Percentiles rank a stretch among this genome's conserved stretches.
Conservation (phyloP, 1,140 invertebrate species). For the Mizuhopecten yessoensis region DNA sequence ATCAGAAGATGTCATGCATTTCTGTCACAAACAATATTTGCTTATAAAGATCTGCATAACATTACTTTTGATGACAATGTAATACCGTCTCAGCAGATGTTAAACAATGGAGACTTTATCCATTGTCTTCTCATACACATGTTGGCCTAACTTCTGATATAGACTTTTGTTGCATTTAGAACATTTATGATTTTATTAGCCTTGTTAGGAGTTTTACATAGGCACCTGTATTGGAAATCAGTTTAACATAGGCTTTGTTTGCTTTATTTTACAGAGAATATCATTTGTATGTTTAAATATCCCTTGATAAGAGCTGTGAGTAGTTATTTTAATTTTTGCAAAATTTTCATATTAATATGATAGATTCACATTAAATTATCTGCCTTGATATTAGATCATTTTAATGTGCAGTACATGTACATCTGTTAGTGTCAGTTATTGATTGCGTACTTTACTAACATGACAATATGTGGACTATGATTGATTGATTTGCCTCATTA, state of each 20-base stretch:
- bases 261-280: background rate
- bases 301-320: background rate
- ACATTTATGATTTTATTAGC: background rate
- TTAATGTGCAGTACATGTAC: background rate
- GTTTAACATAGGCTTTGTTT: background rate
- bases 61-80: too few species aligned
- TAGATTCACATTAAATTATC: background rate
- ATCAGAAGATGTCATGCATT: background rate
- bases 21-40: background rate
- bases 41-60: background rate
- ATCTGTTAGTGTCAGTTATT: background rate
- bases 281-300: background rate
- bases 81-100: too few species aligned
- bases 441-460: background rate
- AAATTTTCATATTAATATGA: background rate
- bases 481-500: background rate
- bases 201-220: background rate
- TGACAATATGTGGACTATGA: too few species aligned
- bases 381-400: background rate
- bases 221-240: background rate
- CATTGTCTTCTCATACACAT: background rate
- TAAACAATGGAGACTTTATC: too few species aligned
- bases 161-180: background rate
- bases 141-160: background rate
- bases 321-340: conserved; percentile 6